Evolutionary conservation across 2,113 vertebrate species (phyloP).

Genomic region (Cyphomyrus discorhynchus): DNA sequence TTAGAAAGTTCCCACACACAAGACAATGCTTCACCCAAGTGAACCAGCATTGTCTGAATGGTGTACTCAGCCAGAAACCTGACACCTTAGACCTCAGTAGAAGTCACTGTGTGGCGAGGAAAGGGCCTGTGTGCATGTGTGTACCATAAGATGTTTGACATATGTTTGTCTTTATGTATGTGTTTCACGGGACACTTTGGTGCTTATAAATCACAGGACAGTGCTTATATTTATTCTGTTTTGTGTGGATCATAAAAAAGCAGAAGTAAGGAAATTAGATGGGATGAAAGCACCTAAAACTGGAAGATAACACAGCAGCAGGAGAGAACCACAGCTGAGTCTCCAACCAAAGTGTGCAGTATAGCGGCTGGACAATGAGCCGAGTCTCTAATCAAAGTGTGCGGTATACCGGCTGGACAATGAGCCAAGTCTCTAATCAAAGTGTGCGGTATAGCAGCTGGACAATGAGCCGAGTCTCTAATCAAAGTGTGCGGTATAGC

Average conservation of each 20-base stretch:
- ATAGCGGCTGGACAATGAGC: neutral
- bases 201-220: neutral
- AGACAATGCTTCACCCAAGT: conserved; percentile 67
- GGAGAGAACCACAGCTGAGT: neutral
- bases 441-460: neutral
- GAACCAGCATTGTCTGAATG: conserved; percentile 60
- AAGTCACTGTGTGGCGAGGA: conserved; percentile 44
- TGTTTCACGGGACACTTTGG: neutral
- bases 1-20: conserved; percentile 78
- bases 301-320: neutral
- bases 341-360: neutral
- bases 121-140: neutral
- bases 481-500: neutral
- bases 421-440: neutral
- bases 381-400: neutral
- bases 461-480: neutral
- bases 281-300: neutral
- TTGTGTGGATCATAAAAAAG: neutral
- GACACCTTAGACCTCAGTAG: conserved; percentile 59
- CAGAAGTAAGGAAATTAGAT: neutral
- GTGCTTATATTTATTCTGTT: neutral
- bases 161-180: neutral
- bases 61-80: conserved; percentile 67
- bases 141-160: neutral
- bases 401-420: neutral